Evolutionary conservation across 2,113 vertebrate species (phyloP), one percentile per base, ranked within the genome.

Genomic region (Boleophthalmus pectinirostris): DNA sequence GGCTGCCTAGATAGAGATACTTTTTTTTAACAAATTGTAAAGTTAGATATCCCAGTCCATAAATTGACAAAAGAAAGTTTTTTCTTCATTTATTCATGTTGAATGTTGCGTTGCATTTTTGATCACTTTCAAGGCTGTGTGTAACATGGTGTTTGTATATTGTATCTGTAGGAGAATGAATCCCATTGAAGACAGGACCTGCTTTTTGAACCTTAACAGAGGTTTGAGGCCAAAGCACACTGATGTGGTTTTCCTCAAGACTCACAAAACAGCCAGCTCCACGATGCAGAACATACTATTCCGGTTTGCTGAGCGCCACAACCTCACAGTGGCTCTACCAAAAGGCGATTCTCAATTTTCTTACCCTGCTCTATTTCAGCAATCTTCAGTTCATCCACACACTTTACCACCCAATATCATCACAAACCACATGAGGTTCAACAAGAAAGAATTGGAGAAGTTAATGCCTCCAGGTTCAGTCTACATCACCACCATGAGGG

Each of bases 221-320:
- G 77, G 75, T 58, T 74, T 86, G 10, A 89, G 89, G 0, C 82
- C 86, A 0, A 96, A 95, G 82, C 95, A 95, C 89, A 93, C 88
- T 79, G 92, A 94, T 0, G 86, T 97, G 70, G 93, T 88, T 83
- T 97, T 96, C 91, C 90, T 97, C 46, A 96, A 97, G 92, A 97
- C 95, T 10, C 95, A 97, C 91, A 96, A 96, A 83, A 96, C 96
- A 0, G 95, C 95, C 24, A 94, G 96, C 84, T 93, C 80, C 60
- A 96, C 96, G 0, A 92, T 96, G 88, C 95, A 96, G 91, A 97
- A 97, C 91, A 88, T 96, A 61, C 90, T 96, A 5, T 96, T 96
- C 77, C 94, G 96, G 71, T 96, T 97, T 6, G 95, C 94, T 0
- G 96, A 97, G 74, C 92, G 86, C 72, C 93, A 95, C 92, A 95